Evolutionary conservation across 2,113 vertebrate genomes (phyloP), one percentile per base, ranked within the genome.

Genomic region (Phainopepla nitens): DNA sequence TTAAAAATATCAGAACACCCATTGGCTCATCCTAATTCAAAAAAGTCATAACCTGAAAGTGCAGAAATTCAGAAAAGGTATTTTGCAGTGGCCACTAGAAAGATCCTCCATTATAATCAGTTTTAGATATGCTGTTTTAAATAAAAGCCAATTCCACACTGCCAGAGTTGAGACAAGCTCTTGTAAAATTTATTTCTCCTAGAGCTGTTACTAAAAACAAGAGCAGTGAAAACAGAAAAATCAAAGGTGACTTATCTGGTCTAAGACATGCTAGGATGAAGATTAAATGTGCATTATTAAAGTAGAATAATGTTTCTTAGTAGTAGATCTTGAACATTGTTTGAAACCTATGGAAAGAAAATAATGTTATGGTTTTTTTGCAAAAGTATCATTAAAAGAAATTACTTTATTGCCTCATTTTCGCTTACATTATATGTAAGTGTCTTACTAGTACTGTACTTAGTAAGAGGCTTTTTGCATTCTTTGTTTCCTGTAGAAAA

Each of bases 401-500:
- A 57, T 89, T 81, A 73, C 20, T 88, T 81, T 4, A 66, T 58
- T 91, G 94, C 94, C 91, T 89, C 91, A 54, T 44, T 87, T 87
- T 94, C 28, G 44, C 96, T 96, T 97, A 97, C 95, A 92, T 94
- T 71, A 47, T 19, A 94, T 93, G 94, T 95, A 96, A 97, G 96
- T 95, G 91, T 87, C 77, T 62, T 68, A 70, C 58, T 94, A 84
- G 29, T 73, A 88, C 50, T 93, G 71, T 88, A 90, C 53, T 93
- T 68, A 49, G 58, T 72, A 88, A 90, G 92, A 84, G 83, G 91
- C 65, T 95, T 95, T 93, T 76, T 94, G 89, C 61, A 57, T 84
- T 94, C 64, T 92, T 92, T 50, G 24, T 92, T 94, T 94, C n/a
- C 53, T 96, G 80, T 84, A 89, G 89, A 95, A 90, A 94, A 96